Conservation (phyloP, 2,113 vertebrate genomes). For the Tenrec ecaudatus region DNA sequence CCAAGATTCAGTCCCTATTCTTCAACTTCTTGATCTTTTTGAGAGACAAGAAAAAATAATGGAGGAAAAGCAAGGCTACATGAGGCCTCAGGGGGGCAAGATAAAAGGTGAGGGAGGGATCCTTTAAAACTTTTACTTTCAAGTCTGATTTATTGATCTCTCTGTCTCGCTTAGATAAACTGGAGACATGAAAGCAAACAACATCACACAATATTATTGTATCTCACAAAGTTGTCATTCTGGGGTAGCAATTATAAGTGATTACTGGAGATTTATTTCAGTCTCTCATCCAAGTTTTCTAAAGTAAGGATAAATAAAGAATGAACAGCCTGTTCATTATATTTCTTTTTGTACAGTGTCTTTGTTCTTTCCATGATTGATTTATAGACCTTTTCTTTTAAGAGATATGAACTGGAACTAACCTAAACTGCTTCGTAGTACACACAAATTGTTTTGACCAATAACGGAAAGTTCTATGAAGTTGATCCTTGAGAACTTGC, state of each 20-base stretch:
- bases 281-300: slow-evolving; percentile 35
- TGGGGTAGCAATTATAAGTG: slow-evolving; percentile 43
- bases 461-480: slow-evolving; percentile 44
- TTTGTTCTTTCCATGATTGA: slow-evolving; percentile 56
- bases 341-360: slow-evolving; percentile 57
- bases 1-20: not conserved
- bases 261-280: slow-evolving; percentile 47
- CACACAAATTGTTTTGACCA: slow-evolving; percentile 28
- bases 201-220: slow-evolving; percentile 41
- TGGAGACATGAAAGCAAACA: slow-evolving; percentile 55
- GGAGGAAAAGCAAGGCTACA: not conserved
- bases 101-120: not conserved
- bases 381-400: slow-evolving; percentile 67
- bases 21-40: slow-evolving; percentile 4
- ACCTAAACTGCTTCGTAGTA: slow-evolving; percentile 44
- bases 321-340: slow-evolving; percentile 15
- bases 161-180: slow-evolving; percentile 41
- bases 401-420: slow-evolving; percentile 55
- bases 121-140: slow-evolving; percentile 60
- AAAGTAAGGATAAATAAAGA: slow-evolving; percentile 31
- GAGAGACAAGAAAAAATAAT: not conserved
- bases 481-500: slow-evolving; percentile 1
- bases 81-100: not conserved
- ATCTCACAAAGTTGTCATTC: slow-evolving; percentile 45
- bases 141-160: slow-evolving; percentile 67